These are phyloP conservation scores for Agrotis clavis DNA, from an alignment of 2,888 invertebrate genomes.

Conservation along the genomic window DNA sequence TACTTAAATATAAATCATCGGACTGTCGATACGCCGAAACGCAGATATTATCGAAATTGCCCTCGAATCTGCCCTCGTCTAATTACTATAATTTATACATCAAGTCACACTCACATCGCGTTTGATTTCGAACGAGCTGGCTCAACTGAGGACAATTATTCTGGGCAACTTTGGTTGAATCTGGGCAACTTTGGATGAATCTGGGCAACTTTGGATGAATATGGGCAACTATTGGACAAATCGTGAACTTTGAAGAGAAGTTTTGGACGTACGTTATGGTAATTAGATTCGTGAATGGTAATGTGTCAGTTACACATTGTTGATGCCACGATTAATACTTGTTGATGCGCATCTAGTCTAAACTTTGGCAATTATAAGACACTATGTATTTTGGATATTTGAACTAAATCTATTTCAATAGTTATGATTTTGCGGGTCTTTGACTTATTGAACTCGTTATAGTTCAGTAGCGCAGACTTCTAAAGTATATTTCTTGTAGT, in stretches of 20 bases:
- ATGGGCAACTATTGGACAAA: slow-evolving; percentile 47
- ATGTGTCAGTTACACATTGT: slow-evolving; percentile 3
- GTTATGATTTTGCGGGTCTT: not conserved
- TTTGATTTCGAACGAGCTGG: slow-evolving; percentile 27
- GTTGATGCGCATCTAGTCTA: too few relatives aligned
- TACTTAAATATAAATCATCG: slow-evolving; percentile 68
- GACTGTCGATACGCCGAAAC: slow-evolving; percentile 43
- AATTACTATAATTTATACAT: slow-evolving; percentile 54
- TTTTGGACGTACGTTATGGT: slow-evolving; percentile 12
- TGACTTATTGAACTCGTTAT: not conserved
- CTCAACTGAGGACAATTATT: slow-evolving; percentile 15
- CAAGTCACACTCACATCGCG: slow-evolving; percentile 33
- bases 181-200: slow-evolving; percentile 42
- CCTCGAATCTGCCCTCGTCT: slow-evolving; percentile 48
- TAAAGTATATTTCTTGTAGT: not conserved
- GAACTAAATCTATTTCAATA: too few relatives aligned
- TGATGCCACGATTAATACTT: not conserved
- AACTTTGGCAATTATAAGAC: too few relatives aligned
- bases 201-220: slow-evolving; percentile 46
- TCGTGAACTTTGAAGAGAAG: slow-evolving; percentile 13
- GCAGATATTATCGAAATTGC: slow-evolving; percentile 65
- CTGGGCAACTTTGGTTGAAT: slow-evolving; percentile 45
- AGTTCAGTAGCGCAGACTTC: not conserved
- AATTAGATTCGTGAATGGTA: slow-evolving; percentile 8
- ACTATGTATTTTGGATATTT: too few relatives aligned